Evolutionary conservation across 2,113 vertebrate genomes (phyloP), one percentile per base, ranked within the genome.

Genomic region (Pogonocichla stellata): DNA sequence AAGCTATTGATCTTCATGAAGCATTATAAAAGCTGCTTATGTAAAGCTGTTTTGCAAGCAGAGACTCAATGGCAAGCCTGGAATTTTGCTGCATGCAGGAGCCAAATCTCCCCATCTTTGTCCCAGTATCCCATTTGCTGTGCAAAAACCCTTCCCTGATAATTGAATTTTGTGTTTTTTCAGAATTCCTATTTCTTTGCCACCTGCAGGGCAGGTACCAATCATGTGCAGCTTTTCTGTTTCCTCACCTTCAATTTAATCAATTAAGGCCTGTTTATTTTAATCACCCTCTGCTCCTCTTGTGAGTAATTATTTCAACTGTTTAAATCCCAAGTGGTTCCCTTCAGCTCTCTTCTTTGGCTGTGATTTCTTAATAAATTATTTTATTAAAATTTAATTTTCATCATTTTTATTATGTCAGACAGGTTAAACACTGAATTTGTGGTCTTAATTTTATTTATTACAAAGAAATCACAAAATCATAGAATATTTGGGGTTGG

Each of bases 1-100:
- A 74, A 83, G 65, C 72, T 96, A 95, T 89, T 84, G 91, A 89
- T 93, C 94, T 94, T 75, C 84, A 70, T 47, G 82, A 54, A 80
- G 36, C 53, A 64, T 90, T 88, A 53, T 62, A 83, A 93, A 95
- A 96, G 83, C 82, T 92, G 43, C 64, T 96, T 96, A 93, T 72
- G 77, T 92, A 90, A 95, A 96, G 82, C 25, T 91, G 51, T 84
- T 94, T 84, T 74, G 80, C 82, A 88, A 42, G 51, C n/a, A 73
- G 65, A 71, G 34, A 19, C 0, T 6, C 56, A 60, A n/a, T 38
- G 38, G 62, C 38, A 75, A 83, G 56, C 36, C 64, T 86, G 61
- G 29, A 88, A 72, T 91, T 87, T 40, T 86, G 47, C 75, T 87
- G 71, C 36, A 14, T 15, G 51, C 33, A 74, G 60, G 77, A 90